Conservation (phyloP, 1,140 invertebrate genomes). For the Brachystomella parvula region DNA sequence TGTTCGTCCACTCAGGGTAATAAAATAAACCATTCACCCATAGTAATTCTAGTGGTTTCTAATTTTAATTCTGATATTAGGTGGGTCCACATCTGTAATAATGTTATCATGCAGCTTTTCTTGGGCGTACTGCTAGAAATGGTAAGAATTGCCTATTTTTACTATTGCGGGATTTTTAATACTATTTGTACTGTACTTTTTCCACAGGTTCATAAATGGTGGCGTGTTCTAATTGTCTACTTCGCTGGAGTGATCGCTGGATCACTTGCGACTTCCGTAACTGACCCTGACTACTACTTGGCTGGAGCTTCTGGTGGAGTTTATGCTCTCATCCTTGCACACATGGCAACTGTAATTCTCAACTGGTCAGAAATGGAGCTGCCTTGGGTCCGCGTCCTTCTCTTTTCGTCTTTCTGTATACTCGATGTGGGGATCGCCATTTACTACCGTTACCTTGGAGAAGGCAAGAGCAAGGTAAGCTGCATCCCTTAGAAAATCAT, state of each 20-base stretch:
- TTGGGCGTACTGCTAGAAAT: constrained; percentile 88
- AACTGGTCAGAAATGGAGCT: constrained; percentile 91
- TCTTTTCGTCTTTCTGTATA: constrained; percentile 63
- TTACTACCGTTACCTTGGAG: constrained; percentile 63
- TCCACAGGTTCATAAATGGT: constrained; percentile 65
- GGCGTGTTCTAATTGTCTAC: constrained; percentile 68
- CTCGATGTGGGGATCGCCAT: constrained; percentile 74
- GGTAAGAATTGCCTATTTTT: constrained; percentile 48
- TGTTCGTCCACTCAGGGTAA: constrained; percentile 92
- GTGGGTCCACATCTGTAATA: constrained; percentile 77
- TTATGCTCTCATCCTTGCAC: constrained; percentile 89
- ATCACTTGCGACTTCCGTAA: constrained; percentile 79
- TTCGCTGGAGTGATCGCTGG: constrained; percentile 66
- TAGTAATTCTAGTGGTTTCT: not conserved
- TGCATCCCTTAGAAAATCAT: not conserved
- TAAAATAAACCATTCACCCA: not conserved
- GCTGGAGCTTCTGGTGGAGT: constrained; percentile 74
- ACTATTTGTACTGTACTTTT: not conserved
- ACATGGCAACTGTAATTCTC: constrained; percentile 89
- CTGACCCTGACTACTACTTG: constrained; percentile 74
- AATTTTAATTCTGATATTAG: constrained; percentile 44
- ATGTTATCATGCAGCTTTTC: constrained; percentile 82
- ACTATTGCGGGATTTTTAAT: not conserved
- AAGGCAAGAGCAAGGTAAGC: constrained; percentile 42
- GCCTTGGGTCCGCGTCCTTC: constrained; percentile 65